Evolutionary conservation across 2,797 vertebrate genomes (phyloP), one percentile per base, ranked within the genome.

Genomic region (Platyrinchus mystaceus): DNA sequence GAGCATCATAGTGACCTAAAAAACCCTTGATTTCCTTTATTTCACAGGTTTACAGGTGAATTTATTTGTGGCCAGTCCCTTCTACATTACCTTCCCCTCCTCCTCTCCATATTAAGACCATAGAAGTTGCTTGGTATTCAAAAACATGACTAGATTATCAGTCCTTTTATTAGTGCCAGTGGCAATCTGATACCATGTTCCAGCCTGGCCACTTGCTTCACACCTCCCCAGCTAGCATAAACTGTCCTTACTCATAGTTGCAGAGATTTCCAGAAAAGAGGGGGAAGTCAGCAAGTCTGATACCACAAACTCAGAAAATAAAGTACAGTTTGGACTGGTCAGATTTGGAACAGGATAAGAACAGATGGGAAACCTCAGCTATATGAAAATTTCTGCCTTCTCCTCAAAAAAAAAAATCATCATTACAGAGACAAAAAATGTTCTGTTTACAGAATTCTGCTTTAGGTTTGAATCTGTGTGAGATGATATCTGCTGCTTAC

Each of bases 81-180:
- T 84, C 55, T 59, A 30, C 34, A 27, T 12, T 68, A 28, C 37
- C 12, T 62, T 46, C 47, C 58, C 43, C 59, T 68, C 41, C 62
- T 85, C 17, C 56, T 41, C 23, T 75, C 47, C 12, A 3, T 50
- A 55, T 49, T 37, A 77, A 87, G n/a, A 21, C 28, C 27, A 24
- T 0, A 87, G 27, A 64, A 49, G 16, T 55, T 75, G 39, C 60
- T 69, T 69, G 23, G 60, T 37, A 27, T 66, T 91, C 43, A 92
- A 73, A 92, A 89, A 22, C 76, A 87, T 24, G 27, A 74, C 60
- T 47, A 92, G 84, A 85, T 92, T 89, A 92, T 87, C 92, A 81
- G 84, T 75, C 66, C 80, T 90, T 96, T 94, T 90, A 82, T 93
- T 95, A 95, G 94, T 92, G 76, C 21, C 39, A 56, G 71, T 19